Conservation (phyloP, 2,888 invertebrate species). For the Campoletis raptor region DNA sequence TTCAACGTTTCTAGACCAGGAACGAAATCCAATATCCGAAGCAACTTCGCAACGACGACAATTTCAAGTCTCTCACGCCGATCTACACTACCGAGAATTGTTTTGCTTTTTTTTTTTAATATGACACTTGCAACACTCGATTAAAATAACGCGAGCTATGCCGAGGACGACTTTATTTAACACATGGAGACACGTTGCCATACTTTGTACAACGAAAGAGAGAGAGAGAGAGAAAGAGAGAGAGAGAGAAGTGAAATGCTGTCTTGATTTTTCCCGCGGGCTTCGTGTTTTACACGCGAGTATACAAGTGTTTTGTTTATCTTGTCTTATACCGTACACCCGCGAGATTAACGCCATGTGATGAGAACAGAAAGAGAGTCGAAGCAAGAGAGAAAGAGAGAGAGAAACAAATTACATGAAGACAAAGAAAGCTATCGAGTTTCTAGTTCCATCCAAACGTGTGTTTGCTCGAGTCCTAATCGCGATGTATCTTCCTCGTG, state of each 20-base stretch:
- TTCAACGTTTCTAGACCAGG: conserved; percentile 43
- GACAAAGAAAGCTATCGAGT: conserved; percentile 51
- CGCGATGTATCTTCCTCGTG: conserved; percentile 19
- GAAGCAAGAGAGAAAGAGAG: background rate
- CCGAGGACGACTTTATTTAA: conserved; percentile 35
- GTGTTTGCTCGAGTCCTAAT: conserved; percentile 14
- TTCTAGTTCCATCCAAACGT: conserved; percentile 31
- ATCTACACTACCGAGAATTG: conserved; percentile 77
- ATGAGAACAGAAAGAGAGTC: conserved; percentile 1
- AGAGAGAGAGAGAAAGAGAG: conserved; percentile 17
- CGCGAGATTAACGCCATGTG: conserved; percentile 45
- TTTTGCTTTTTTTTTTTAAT: conserved; percentile 67
- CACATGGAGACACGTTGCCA: conserved; percentile 43
- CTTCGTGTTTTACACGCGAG: conserved; percentile 69
- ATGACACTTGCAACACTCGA: conserved; percentile 19
- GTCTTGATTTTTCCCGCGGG: conserved; percentile 61
- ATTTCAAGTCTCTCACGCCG: conserved; percentile 74
- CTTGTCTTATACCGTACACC: conserved; percentile 63
- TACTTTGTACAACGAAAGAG: conserved; percentile 7
- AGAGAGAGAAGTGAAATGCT: background rate
- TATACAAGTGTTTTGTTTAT: conserved; percentile 77
- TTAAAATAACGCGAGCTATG: conserved; percentile 32
- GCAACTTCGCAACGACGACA: conserved; percentile 54
- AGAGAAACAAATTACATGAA: conserved; percentile 19
- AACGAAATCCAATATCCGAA: conserved; percentile 74